Conservation (phyloP, 2,797 vertebrate species). For the Enteromius viviparus region DNA sequence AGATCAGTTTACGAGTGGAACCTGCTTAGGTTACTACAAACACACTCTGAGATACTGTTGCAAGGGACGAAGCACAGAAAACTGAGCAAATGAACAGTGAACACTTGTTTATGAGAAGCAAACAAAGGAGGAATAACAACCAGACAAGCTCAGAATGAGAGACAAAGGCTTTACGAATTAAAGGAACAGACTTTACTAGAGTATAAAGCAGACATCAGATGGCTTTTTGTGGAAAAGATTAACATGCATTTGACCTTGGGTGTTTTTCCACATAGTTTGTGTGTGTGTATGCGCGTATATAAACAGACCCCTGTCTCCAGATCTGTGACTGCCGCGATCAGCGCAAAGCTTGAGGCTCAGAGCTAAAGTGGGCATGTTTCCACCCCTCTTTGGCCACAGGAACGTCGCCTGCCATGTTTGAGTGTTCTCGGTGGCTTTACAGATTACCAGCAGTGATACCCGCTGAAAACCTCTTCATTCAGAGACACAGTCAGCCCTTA, state of each 20-base stretch:
- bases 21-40: background rate
- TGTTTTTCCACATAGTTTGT: slow-evolving; percentile 11
- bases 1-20: slow-evolving; percentile 10
- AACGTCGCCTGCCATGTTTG: background rate
- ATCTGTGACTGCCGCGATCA: background rate
- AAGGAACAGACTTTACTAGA: background rate
- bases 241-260: slow-evolving; percentile 18
- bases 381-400: background rate
- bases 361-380: slow-evolving; percentile 11
- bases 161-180: background rate
- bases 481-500: background rate
- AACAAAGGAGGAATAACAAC: background rate
- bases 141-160: background rate
- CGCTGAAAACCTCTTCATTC: background rate
- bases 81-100: background rate
- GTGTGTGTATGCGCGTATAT: background rate
- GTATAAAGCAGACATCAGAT: background rate
- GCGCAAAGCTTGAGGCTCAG: background rate
- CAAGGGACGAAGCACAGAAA: background rate
- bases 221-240: slow-evolving; percentile 27
- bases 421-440: background rate
- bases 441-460: background rate
- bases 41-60: background rate
- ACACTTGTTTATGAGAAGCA: background rate
- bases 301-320: background rate